Evolutionary conservation across 1,140 invertebrate genomes (phyloP).

Genomic region (Drosophila insularis): DNA sequence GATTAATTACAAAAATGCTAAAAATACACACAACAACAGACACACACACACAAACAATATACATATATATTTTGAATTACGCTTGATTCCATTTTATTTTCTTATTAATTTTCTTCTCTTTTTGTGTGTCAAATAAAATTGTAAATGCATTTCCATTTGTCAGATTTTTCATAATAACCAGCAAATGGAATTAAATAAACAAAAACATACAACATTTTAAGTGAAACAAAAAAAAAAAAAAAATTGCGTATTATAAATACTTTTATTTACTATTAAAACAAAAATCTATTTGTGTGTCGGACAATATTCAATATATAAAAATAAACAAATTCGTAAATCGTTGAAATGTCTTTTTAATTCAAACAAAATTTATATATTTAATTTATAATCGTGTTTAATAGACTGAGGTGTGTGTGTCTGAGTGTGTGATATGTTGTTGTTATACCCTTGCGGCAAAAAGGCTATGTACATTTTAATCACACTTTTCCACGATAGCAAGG

Average conservation of each 20-base stretch:
- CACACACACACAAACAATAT: background rate
- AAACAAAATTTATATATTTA: background rate
- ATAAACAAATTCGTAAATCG: slow-evolving; percentile 55
- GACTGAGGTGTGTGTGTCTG: too few species aligned
- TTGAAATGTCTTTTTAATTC: slow-evolving; percentile 27
- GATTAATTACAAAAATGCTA: slow-evolving; percentile 42
- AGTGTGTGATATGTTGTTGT: too few species aligned
- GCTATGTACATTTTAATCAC: too few species aligned
- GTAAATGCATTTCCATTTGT: slow-evolving; percentile 29
- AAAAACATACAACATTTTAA: background rate
- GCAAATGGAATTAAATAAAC: slow-evolving; percentile 5
- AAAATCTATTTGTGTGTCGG: background rate
- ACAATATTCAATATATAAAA: slow-evolving; percentile 14
- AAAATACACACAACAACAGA: background rate
- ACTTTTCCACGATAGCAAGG: too few species aligned
- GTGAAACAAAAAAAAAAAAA: background rate
- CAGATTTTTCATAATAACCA: background rate
- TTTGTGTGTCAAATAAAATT: slow-evolving; percentile 19
- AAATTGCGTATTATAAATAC: background rate
- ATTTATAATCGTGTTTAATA: too few species aligned
- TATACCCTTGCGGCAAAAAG: too few species aligned
- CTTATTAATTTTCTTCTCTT: background rate
- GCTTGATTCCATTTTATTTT: background rate
- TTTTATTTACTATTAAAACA: background rate
- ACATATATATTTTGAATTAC: slow-evolving; percentile 16